Conservation (phyloP, 2,113 vertebrate species). For the Tachycineta bicolor region DNA sequence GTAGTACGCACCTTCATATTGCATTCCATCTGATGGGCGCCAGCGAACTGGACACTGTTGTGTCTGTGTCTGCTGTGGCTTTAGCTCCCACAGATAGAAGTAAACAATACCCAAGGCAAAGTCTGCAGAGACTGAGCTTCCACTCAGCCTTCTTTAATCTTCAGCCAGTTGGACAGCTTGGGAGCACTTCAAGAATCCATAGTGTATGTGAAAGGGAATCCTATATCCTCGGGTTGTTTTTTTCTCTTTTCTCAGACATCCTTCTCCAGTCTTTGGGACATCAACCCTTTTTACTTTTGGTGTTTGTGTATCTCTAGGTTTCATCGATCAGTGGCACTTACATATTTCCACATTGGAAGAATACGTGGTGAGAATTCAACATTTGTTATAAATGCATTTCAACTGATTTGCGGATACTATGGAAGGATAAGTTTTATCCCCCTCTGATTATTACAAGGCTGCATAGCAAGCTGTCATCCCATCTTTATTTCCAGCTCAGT, state of each 20-base stretch:
- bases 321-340: background rate
- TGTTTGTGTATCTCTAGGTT: background rate
- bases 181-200: background rate
- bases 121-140: background rate
- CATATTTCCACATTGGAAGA: background rate
- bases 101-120: constrained; percentile 28
- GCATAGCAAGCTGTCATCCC: background rate
- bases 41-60: constrained; percentile 36
- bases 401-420: background rate
- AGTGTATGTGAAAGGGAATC: constrained; percentile 25
- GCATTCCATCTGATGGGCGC: background rate
- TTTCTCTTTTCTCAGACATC: background rate
- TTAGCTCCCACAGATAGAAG: constrained; percentile 30
- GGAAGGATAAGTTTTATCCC: background rate
- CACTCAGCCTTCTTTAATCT: constrained; percentile 21
- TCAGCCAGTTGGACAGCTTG: constrained; percentile 5
- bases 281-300: background rate
- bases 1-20: background rate
- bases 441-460: background rate
- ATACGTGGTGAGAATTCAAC: background rate
- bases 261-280: background rate
- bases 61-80: constrained; percentile 11
- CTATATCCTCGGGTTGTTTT: background rate
- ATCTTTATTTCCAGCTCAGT: background rate
- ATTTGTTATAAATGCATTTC: background rate